Evolutionary conservation across 2,113 vertebrate genomes (phyloP).

Genomic region (Periophthalmus modestus): DNA sequence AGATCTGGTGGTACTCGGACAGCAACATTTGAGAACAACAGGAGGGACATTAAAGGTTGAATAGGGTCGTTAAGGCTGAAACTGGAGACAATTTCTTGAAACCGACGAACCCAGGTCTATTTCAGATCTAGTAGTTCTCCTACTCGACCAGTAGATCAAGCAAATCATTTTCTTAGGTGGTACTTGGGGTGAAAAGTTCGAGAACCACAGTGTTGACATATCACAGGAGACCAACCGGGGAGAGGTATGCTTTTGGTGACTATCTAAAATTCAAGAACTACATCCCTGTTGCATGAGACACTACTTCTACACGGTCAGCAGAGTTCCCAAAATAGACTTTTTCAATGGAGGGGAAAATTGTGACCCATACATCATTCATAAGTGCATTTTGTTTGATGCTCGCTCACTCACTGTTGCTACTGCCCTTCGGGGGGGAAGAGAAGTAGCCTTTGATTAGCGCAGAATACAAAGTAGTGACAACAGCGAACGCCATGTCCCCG

Average conservation of each 20-base stretch:
- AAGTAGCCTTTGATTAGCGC: conserved; percentile 30
- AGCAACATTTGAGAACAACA: too few relatives aligned
- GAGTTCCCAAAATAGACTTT: neutral
- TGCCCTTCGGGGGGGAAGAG: conserved; percentile 12
- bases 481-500: conserved; percentile 5
- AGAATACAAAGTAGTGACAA: conserved; percentile 28
- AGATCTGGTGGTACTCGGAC: too few relatives aligned
- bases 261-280: neutral
- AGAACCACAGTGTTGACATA: too few relatives aligned
- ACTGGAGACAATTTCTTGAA: too few relatives aligned
- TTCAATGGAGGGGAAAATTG: conserved; percentile 5
- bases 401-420: conserved; percentile 1
- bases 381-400: conserved; percentile 2
- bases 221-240: too few relatives aligned
- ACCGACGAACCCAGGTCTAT: too few relatives aligned
- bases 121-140: too few relatives aligned
- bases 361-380: conserved; percentile 4
- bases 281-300: neutral
- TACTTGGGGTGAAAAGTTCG: too few relatives aligned
- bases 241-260: neutral
- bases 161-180: too few relatives aligned
- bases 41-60: too few relatives aligned
- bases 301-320: neutral
- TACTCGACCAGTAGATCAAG: too few relatives aligned
- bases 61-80: too few relatives aligned